Evolutionary conservation across 2,888 invertebrate species (phyloP), one percentile per base, ranked within the genome.

Genomic region (Drosophila setosimentum): DNA sequence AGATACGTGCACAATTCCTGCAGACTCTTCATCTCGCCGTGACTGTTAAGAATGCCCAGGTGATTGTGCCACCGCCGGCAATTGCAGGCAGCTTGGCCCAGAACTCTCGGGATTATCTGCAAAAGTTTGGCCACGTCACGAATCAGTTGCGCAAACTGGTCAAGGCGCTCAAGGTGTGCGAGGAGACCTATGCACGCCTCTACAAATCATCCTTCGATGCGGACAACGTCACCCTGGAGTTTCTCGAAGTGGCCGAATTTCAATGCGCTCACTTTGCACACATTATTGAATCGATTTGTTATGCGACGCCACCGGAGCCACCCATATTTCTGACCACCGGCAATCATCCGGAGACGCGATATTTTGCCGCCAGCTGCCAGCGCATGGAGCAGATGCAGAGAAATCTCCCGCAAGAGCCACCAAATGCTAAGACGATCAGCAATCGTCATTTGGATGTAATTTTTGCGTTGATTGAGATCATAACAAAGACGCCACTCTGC

Each of bases 51-150:
- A 92, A 94, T 21, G 94, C 94, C 0, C 93, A 93, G 74, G 97
- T 97, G 89, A 97, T 98, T 69, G 97, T 98, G 68, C 99, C 98
- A 33, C 98, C 98, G 45, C 98, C 98, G 0, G 98, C 98, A 0
- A 97, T 98, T 65, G 98, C 98, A 0, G 95, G 96, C 3, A 95
- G 96, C 3, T 95, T 97, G 60, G 97, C 97, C 0, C 96, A 96
- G 78, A 95, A 95, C 48, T 95, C 96, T 0, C 94, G 96, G 59
- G 97, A 97, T 89, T 96, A 97, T 83, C 94, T 96, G 63, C 96
- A 96, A 82, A 94, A 96, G 79, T 97, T 96, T 91, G 97, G 97
- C 0, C 95, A 97, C 79, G 96, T 97, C 1, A 96, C 97, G 0
- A 95, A 95, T 90, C 97, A 97, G 94, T 92, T 97, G 79, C 93